These are phyloP conservation scores for Prosopocoilus inquinatus DNA, from an alignment of 2,888 invertebrate species.

Conservation along the genomic window DNA sequence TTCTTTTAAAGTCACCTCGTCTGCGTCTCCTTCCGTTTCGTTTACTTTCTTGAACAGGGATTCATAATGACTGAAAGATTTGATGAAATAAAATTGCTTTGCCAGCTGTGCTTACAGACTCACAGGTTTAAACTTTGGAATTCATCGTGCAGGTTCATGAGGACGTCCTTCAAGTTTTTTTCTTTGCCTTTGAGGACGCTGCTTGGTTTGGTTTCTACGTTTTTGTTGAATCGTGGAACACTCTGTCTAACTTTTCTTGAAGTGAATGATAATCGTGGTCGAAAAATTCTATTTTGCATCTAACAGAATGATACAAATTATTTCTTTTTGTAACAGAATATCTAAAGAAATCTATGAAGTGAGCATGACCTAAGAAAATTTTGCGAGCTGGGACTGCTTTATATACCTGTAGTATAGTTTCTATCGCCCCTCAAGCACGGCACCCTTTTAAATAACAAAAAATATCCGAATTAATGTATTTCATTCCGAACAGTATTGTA, in stretches of 20 bases:
- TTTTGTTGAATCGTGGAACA: background rate
- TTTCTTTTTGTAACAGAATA: background rate
- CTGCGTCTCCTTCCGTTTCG: slow-evolving; percentile 25
- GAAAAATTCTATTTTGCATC: too few species aligned
- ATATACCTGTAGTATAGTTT: too few species aligned
- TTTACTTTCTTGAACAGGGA: slow-evolving; percentile 34
- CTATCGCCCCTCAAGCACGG: too few species aligned
- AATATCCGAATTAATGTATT: background rate
- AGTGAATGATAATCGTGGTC: too few species aligned
- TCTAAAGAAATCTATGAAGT: too few species aligned
- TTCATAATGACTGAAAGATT: slow-evolving; percentile 39
- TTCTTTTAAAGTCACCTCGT: slow-evolving; percentile 34
- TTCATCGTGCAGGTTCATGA: slow-evolving; percentile 47
- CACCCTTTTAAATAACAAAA: background rate
- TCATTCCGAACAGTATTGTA: too few species aligned
- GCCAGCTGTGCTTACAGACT: slow-evolving; percentile 3
- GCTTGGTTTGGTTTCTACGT: slow-evolving; percentile 11
- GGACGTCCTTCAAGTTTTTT: slow-evolving; percentile 44
- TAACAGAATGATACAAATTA: too few species aligned
- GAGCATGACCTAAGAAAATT: too few species aligned
- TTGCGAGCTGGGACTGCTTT: too few species aligned
- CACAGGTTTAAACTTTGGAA: slow-evolving; percentile 46
- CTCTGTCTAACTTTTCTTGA: background rate
- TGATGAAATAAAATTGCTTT: slow-evolving; percentile 2
- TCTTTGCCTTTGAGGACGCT: slow-evolving; percentile 34